A percentile compares a stretch with the other conserved stretches of the same genome.
These are phyloP conservation scores for Mellilla xanthometata DNA, from an alignment of 2,888 invertebrate species.

Conservation along the genomic window DNA sequence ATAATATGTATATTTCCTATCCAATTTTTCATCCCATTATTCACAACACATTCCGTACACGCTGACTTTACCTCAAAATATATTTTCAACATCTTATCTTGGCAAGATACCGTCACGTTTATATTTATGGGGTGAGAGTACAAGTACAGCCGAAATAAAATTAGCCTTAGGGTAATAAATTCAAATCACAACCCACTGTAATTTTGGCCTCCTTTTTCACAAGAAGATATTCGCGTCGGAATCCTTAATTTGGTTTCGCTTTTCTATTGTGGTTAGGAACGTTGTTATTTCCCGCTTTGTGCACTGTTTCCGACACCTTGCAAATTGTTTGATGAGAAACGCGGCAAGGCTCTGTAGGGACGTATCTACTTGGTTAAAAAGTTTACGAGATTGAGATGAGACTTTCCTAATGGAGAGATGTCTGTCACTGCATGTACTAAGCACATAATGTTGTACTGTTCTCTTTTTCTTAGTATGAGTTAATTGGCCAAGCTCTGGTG, in stretches of 20 bases:
- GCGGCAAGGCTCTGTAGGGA: slow-evolving; percentile 6
- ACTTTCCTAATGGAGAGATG: slow-evolving; percentile 1
- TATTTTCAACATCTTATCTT: slow-evolving; percentile 2
- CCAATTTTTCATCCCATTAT: too few relatives aligned
- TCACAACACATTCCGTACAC: too few relatives aligned
- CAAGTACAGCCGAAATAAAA: slow-evolving; percentile 60
- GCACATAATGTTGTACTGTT: too few relatives aligned
- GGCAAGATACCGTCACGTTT: slow-evolving; percentile 9
- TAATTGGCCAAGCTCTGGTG: too few relatives aligned
- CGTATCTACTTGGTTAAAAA: slow-evolving; percentile 1
- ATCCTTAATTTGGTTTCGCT: slow-evolving; percentile 75
- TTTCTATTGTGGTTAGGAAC: slow-evolving; percentile 66
- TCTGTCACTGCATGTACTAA: too few relatives aligned
- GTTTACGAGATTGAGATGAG: slow-evolving; percentile 13
- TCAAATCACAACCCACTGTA: slow-evolving; percentile 75
- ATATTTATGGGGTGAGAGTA: slow-evolving; percentile 19
- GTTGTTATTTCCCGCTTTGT: slow-evolving; percentile 60
- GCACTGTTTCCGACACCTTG: slow-evolving; percentile 44
- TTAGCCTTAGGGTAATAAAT: slow-evolving; percentile 77
- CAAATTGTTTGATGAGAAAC: slow-evolving; percentile 31
- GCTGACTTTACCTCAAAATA: background rate
- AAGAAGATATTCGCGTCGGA: slow-evolving; percentile 69
- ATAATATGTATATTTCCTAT: too few relatives aligned
- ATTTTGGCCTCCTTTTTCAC: slow-evolving; percentile 73
- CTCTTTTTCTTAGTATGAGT: too few relatives aligned